Evolutionary conservation across 2,113 vertebrate genomes (phyloP), one percentile per base, ranked within the genome.

Genomic region (Rhagologus leucostigma): DNA sequence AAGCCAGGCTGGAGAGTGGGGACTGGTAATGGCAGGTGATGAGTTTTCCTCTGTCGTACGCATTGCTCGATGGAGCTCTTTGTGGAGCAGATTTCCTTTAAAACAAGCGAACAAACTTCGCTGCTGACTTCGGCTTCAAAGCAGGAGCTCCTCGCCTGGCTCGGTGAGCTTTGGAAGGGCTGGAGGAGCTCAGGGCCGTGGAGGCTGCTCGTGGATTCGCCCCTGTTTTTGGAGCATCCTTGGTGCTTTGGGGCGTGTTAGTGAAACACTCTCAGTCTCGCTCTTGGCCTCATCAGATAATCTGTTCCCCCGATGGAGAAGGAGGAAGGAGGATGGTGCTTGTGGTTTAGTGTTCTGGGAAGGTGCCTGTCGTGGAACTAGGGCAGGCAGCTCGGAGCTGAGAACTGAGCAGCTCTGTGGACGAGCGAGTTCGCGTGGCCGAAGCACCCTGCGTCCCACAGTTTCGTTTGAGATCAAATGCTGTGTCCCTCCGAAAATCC

Each of bases 341-440:
- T 8, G 57, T 17, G 68, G 76, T 70, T 94, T 29, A 7, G 80
- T 56, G 9, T n/a, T 87, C 84, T 68, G 76, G 56, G 71, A 35
- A 81, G 75, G 32, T 74, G 76, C 27, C 76, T 70, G 62, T 15
- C 0, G 1, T 84, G 91, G 94, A 64, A 78, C 56, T 9, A 33
- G 73, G 64, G 70, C 78, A 62, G 65, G 60, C 3, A 3, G 35
- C 73, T 73, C 2, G 0, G 29, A 35, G 76, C 69, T 47, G 55
- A 1, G 20, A 26, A 7, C 60, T 3, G 56, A 71, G 81, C 26
- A 7, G 82, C 32, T 32, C 70, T 6, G 44, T 7, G 81, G 39
- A 3, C 1, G 18, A 57, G 41, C 1, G 2, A 10, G 24, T n/a
- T 76, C 0, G 0, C 23, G 62, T 16, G 5, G 29, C 59, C 52